Percentiles rank a stretch among this genome's conserved stretches.
Conservation (phyloP, 2,888 invertebrate genomes). For the Epistrophe grossulariae region DNA sequence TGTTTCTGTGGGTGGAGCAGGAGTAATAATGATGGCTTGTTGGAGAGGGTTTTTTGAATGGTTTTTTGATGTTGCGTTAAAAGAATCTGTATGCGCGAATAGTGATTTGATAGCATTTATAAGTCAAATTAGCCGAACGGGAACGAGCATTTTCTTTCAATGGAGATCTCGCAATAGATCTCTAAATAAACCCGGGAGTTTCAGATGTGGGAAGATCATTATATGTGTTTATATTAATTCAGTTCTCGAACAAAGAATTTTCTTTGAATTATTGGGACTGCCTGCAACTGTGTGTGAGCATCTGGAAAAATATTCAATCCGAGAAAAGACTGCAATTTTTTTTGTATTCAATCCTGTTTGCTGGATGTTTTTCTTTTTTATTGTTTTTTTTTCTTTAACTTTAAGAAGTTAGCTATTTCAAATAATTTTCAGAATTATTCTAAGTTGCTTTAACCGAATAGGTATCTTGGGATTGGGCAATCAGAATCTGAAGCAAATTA, state of each 20-base stretch:
- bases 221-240: neutral
- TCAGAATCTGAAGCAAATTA: no score
- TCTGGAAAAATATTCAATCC: neutral
- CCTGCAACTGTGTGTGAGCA: neutral
- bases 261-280: neutral
- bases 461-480: no score
- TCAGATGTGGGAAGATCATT: neutral
- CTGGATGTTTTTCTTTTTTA: neutral
- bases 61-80: neutral
- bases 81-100: constrained; percentile 1
- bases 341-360: neutral
- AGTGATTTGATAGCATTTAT: constrained; percentile 3
- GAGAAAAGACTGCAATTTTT: neutral
- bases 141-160: neutral
- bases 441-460: no score
- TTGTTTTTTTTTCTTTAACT: neutral
- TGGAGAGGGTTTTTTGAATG: neutral
- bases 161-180: neutral
- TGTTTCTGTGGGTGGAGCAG: neutral
- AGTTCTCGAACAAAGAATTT: neutral
- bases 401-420: neutral
- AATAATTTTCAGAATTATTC: no score
- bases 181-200: neutral
- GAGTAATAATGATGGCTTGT: no score
- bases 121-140: neutral